Conservation (phyloP, 1,140 invertebrate species). For the Holcopasites calliopsidis region DNA sequence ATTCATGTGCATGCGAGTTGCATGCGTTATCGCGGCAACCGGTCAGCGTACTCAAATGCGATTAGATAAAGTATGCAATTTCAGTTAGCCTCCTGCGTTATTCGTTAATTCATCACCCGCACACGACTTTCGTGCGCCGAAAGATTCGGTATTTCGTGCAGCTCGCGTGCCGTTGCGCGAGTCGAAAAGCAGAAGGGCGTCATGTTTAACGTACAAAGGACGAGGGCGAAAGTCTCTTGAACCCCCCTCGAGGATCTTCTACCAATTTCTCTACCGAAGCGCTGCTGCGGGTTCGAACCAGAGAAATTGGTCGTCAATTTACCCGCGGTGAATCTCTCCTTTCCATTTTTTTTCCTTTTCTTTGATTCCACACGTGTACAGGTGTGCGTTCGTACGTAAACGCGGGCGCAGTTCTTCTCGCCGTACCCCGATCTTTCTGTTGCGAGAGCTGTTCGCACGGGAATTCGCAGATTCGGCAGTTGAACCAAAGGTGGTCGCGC, state of each 20-base stretch:
- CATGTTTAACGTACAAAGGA: too few relatives aligned
- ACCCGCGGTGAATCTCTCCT: background rate
- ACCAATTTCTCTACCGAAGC: too few relatives aligned
- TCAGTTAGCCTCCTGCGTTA: too few relatives aligned
- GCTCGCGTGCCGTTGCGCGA: too few relatives aligned
- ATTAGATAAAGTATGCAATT: too few relatives aligned
- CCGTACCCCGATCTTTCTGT: conserved; percentile 1
- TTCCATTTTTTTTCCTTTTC: background rate
- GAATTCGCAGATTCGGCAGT: conserved; percentile 61
- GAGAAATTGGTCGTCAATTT: background rate
- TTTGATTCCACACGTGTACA: background rate
- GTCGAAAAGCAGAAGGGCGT: too few relatives aligned
- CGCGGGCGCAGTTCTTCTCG: background rate
- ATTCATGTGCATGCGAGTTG: conserved; percentile 2
- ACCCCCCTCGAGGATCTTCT: too few relatives aligned
- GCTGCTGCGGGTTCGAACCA: rapidly evolving
- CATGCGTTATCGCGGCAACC: background rate
- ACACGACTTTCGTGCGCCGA: too few relatives aligned
- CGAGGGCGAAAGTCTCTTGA: too few relatives aligned
- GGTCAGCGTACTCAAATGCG: too few relatives aligned
- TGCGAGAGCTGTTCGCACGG: conserved; percentile 30
- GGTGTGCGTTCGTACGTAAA: background rate
- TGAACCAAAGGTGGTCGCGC: conserved; percentile 62
- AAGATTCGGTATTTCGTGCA: too few relatives aligned
- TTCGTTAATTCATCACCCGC: too few relatives aligned